phyloP scores from a whole-genome alignment of 2,797 vertebrate genomes.

The Urocyon cinereoargenteus region DNA sequence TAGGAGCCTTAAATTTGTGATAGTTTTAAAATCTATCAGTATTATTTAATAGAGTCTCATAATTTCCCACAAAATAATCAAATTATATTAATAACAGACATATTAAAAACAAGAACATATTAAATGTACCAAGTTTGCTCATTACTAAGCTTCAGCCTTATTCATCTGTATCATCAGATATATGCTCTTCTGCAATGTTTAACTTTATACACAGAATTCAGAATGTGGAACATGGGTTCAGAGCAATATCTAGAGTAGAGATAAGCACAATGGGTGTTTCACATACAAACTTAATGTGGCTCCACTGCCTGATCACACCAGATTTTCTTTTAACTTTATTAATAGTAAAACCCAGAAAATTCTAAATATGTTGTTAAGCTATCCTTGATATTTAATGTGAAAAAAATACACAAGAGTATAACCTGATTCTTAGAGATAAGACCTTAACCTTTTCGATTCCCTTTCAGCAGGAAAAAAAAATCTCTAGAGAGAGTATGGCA shows the following conservation, averaged over 20 bases:
- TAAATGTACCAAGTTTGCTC: slow-evolving; percentile 49
- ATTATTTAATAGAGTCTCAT: slow-evolving; percentile 34
- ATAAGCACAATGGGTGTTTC: slow-evolving; percentile 77
- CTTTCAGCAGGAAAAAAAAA: slow-evolving; percentile 19
- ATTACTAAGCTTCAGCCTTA: slow-evolving; percentile 62
- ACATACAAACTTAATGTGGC: slow-evolving; percentile 71
- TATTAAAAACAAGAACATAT: slow-evolving; percentile 21
- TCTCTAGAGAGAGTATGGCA: not conserved
- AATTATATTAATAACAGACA: slow-evolving; percentile 41
- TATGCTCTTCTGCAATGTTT: slow-evolving; percentile 81
- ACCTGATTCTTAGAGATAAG: slow-evolving; percentile 76
- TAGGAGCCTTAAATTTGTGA: slow-evolving; percentile 3
- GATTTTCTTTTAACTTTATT: slow-evolving; percentile 85
- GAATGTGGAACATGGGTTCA: slow-evolving; percentile 76
- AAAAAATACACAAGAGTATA: slow-evolving; percentile 49
- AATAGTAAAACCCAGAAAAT: slow-evolving; percentile 78
- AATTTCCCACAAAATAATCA: slow-evolving; percentile 44
- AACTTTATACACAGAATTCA: slow-evolving; percentile 80
- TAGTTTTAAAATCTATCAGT: slow-evolving; percentile 29
- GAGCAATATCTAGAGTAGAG: slow-evolving; percentile 68
- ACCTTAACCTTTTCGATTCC: slow-evolving; percentile 76
- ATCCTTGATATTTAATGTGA: slow-evolving; percentile 71
- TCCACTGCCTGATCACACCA: slow-evolving; percentile 57
- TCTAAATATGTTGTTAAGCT: slow-evolving; percentile 73
- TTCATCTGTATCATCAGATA: slow-evolving; percentile 78